Conservation (phyloP, 92 coral and sea anemone species). For the Palythoa heliodiscus region DNA sequence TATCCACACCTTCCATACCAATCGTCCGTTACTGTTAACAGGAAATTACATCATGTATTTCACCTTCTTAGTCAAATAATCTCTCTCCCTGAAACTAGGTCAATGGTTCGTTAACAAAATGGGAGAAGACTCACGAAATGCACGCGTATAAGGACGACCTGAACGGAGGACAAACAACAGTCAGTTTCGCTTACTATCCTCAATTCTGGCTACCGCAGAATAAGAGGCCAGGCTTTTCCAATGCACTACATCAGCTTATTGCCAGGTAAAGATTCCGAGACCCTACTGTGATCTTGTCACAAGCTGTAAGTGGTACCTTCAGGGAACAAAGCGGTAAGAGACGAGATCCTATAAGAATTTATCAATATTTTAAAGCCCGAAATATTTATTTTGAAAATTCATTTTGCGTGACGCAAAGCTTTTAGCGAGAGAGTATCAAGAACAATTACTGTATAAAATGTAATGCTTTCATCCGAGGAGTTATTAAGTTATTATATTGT, state of each 20-base stretch:
- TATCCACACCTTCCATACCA: too few relatives aligned
- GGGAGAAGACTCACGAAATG: constrained; percentile 89
- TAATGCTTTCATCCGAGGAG: neutral
- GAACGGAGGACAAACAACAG: constrained; percentile 75
- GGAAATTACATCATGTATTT: too few relatives aligned
- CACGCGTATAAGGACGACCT: constrained; percentile 74
- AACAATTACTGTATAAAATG: neutral
- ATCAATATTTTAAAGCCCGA: neutral
- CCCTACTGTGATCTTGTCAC: neutral
- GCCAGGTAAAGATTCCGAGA: constrained; percentile 61
- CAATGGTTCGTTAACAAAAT: constrained; percentile 74
- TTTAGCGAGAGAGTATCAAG: neutral
- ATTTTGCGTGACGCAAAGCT: neutral
- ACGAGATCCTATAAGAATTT: neutral
- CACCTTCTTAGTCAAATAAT: neutral
- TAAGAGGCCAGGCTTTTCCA: constrained; percentile 69
- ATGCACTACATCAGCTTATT: constrained; percentile 78
- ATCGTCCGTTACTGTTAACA: too few relatives aligned
- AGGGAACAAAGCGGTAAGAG: neutral
- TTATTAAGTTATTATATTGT: neutral
- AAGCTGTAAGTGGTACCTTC: neutral
- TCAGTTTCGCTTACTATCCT: constrained; percentile 88
- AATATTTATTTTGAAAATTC: neutral
- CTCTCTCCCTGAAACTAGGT: constrained; percentile 49
- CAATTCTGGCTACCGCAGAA: constrained; percentile 83